Percentiles rank a stretch among this genome's conserved stretches.
These are phyloP conservation scores for Bursaphelenchus okinawaensis DNA, from an alignment of 2,888 invertebrate species.

Conservation along the genomic window DNA sequence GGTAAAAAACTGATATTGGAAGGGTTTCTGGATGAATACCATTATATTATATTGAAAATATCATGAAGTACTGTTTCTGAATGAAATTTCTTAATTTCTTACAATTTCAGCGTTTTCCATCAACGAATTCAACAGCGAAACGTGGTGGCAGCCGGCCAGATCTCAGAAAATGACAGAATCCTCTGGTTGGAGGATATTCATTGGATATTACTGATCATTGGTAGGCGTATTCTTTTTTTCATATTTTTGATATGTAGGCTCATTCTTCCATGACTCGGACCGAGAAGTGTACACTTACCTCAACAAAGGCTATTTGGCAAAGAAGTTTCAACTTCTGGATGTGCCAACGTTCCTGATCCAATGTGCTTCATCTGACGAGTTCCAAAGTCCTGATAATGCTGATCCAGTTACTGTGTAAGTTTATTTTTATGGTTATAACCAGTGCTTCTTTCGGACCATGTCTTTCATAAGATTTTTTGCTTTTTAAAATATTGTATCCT, in stretches of 20 bases:
- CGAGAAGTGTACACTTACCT: neutral
- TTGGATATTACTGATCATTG: constrained; percentile 75
- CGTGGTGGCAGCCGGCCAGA: neutral
- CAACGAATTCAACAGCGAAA: constrained; percentile 9
- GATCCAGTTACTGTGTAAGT: constrained; percentile 3
- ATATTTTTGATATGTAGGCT: neutral
- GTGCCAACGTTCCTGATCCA: neutral
- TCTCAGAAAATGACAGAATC: constrained; percentile 59
- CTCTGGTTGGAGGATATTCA: constrained; percentile 80
- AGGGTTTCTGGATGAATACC: neutral
- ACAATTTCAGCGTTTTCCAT: constrained; percentile 9
- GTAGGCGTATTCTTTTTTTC: too few species aligned
- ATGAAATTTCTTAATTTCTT: neutral
- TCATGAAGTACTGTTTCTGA: too few species aligned
- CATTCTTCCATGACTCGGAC: constrained; percentile 11
- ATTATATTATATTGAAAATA: too few species aligned
- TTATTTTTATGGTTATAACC: neutral
- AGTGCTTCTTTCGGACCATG: too few species aligned
- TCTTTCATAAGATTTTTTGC: too few species aligned
- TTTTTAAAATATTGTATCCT: too few species aligned
- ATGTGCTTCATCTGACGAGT: neutral
- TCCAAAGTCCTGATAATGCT: neutral
- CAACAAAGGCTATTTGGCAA: constrained; percentile 1
- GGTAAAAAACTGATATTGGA: constrained; percentile 24
- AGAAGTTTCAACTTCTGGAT: neutral